A percentile compares a stretch with the other conserved stretches of the same genome.
Conservation (phyloP, 2,888 invertebrate genomes). For the Phortica okadai region DNA sequence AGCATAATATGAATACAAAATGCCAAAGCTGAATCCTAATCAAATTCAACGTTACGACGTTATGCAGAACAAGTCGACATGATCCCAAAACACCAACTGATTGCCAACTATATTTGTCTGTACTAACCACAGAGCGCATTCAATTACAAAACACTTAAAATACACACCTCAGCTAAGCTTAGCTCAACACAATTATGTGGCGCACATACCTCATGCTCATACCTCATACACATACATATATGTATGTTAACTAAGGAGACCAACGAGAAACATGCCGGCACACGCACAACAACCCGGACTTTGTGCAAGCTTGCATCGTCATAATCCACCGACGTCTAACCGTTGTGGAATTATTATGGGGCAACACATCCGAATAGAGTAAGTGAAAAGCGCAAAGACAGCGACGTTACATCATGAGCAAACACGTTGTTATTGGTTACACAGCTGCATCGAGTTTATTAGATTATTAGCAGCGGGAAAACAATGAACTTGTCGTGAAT, state of each 20-base stretch:
- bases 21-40: neutral
- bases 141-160: conserved; percentile 34
- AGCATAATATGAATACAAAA: neutral
- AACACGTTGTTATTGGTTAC: conserved; percentile 17
- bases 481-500: conserved; percentile 22
- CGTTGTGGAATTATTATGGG: conserved; percentile 2
- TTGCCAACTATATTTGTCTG: neutral
- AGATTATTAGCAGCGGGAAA: conserved; percentile 19
- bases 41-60: neutral
- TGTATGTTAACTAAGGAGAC: neutral
- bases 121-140: conserved; percentile 9
- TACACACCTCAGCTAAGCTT: conserved; percentile 21
- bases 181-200: conserved; percentile 24
- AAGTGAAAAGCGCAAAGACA: neutral
- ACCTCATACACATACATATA: neutral
- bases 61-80: neutral
- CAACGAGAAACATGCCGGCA: neutral
- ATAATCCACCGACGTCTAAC: conserved; percentile 56
- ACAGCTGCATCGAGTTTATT: conserved; percentile 24
- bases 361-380: neutral
- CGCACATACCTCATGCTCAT: conserved; percentile 3
- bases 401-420: neutral
- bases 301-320: conserved; percentile 61
- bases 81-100: neutral
- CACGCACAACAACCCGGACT: conserved; percentile 40